Evolutionary conservation across 30 jellyfish, hydroid and myxozoan genomes (phyloP).

Genomic region (Hydractinia symbiolongicarpus): DNA sequence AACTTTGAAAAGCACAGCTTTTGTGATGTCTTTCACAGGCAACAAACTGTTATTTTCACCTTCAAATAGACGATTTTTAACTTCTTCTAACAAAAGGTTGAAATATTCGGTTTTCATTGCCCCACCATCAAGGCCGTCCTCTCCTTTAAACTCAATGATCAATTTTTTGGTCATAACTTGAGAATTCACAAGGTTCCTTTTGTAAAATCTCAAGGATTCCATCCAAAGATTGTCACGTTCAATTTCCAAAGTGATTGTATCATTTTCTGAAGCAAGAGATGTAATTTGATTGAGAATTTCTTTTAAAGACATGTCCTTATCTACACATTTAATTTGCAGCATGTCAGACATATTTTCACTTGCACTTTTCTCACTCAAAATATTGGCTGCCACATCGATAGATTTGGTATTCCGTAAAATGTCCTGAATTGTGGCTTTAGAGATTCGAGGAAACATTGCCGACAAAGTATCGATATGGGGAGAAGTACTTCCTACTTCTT

Average conservation of each 20-base stretch:
- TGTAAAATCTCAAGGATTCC: slow-evolving; percentile 11
- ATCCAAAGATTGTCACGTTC: slow-evolving; percentile 23
- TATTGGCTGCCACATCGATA: too few relatives aligned
- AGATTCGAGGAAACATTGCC: too few relatives aligned
- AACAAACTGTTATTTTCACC: slow-evolving; percentile 8
- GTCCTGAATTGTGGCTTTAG: too few relatives aligned
- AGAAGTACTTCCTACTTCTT: too few relatives aligned
- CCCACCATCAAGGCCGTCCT: slow-evolving; percentile 26
- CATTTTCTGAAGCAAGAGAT: too few relatives aligned
- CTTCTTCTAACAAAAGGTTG: slow-evolving; percentile 3
- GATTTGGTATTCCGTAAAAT: too few relatives aligned
- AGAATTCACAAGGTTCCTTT: background rate
- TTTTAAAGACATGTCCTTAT: too few relatives aligned
- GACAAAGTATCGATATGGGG: too few relatives aligned
- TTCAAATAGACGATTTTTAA: slow-evolving; percentile 13
- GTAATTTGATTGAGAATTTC: too few relatives aligned
- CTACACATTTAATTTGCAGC: too few relatives aligned
- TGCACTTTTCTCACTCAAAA: too few relatives aligned
- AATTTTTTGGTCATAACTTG: background rate
- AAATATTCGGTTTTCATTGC: slow-evolving; percentile 20
- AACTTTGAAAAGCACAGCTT: slow-evolving; percentile 1
- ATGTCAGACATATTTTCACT: too few relatives aligned
- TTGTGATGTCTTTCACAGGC: slow-evolving; percentile 15
- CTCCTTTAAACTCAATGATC: slow-evolving; percentile 10
- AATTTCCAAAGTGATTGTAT: background rate